Percentiles rank a stretch among this genome's conserved stretches.
Evolutionary conservation across 2,797 vertebrate genomes (phyloP).

Genomic region (Carapus acus): DNA sequence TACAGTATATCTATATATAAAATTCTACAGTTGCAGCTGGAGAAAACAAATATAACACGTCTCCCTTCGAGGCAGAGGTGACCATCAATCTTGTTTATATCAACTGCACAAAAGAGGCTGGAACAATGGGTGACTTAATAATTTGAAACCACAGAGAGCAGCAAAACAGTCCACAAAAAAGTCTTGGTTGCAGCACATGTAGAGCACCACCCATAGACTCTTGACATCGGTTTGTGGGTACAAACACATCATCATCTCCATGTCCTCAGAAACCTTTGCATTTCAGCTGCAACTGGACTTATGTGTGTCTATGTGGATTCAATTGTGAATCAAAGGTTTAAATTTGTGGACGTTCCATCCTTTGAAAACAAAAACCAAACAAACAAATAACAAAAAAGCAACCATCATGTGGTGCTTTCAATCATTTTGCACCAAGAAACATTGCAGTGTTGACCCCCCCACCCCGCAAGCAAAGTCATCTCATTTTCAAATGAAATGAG

Average conservation of each 20-base stretch:
- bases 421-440: constrained; percentile 23
- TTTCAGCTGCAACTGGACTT: constrained; percentile 13
- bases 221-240: neutral
- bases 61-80: constrained; percentile 10
- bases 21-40: constrained; percentile 1
- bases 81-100: constrained; percentile 22
- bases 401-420: constrained; percentile 40
- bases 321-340: constrained; percentile 24
- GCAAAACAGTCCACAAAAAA: neutral
- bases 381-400: too few species aligned
- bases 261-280: constrained; percentile 37
- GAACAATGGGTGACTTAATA: constrained; percentile 10
- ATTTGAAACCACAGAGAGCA: constrained; percentile 16
- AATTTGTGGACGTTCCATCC: constrained; percentile 6
- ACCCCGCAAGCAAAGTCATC: constrained; percentile 23
- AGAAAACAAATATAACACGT: constrained; percentile 10
- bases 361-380: too few species aligned
- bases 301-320: constrained; percentile 13
- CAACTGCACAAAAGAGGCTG: constrained; percentile 13
- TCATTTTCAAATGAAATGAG: constrained; percentile 19
- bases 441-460: neutral
- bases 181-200: constrained; percentile 15
- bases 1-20: neutral
- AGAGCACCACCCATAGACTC: constrained; percentile 14
- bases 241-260: constrained; percentile 31